Evolutionary conservation across 2,113 vertebrate genomes (phyloP).

Genomic region (Rattus norvegicus): DNA sequence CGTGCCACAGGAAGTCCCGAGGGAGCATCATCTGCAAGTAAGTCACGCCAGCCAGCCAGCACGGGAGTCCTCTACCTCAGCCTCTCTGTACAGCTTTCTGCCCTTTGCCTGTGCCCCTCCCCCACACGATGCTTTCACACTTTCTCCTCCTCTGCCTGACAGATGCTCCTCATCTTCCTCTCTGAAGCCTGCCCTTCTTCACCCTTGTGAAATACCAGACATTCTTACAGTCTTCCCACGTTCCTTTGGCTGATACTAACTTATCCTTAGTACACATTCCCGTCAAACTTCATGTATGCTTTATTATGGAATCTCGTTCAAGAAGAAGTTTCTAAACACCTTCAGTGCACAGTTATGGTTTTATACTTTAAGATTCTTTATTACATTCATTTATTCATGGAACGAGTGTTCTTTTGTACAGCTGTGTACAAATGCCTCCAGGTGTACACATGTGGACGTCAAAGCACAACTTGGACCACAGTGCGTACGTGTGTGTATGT

Average conservation of each 20-base stretch:
- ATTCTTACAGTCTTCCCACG: conserved; percentile 3
- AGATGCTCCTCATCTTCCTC: background rate
- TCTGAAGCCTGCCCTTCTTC: background rate
- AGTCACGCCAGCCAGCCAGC: conserved; percentile 67
- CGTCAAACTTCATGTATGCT: background rate
- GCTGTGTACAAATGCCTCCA: background rate
- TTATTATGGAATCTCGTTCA: conserved; percentile 38
- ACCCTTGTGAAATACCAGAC: background rate
- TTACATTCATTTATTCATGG: background rate
- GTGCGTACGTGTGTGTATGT: too few species aligned
- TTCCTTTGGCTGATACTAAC: conserved; percentile 30
- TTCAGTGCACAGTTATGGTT: background rate
- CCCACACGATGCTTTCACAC: background rate
- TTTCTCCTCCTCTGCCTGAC: background rate
- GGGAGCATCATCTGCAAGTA: conserved; percentile 99
- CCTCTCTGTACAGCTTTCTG: background rate
- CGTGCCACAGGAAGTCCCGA: conserved; percentile 97
- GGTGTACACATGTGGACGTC: too few species aligned
- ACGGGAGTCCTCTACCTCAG: background rate
- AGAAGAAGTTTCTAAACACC: conserved; percentile 43
- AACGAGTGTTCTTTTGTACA: background rate
- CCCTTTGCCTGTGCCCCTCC: background rate
- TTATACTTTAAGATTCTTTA: background rate
- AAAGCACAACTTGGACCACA: background rate
- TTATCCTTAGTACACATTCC: conserved; percentile 32